phyloP scores from a whole-genome alignment of 2,113 vertebrate species.

The Oncorhynchus masou region DNA sequence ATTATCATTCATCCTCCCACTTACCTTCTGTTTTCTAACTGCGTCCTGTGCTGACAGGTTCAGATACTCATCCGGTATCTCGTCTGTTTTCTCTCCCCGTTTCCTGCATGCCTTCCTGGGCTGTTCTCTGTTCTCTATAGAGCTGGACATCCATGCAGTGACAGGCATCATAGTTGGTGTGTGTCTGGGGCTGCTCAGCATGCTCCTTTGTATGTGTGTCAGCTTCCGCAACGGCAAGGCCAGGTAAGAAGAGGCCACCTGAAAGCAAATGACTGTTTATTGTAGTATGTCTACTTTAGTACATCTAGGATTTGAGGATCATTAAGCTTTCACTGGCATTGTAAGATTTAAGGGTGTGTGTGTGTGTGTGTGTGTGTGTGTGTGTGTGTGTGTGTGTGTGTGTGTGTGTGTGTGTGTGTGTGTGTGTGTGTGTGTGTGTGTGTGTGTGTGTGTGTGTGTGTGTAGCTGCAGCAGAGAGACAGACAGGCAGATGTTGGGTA shows the following conservation, averaged over 20 bases:
- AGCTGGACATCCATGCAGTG: conserved; percentile 92
- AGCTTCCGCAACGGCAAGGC: conserved; percentile 87
- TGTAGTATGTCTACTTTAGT: too few species aligned
- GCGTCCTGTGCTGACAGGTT: too few species aligned
- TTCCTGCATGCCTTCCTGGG: too few species aligned
- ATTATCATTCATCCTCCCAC: too few species aligned
- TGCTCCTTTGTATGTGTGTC: conserved; percentile 93
- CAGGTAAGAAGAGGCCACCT: conserved; percentile 68
- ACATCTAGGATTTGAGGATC: too few species aligned
- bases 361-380: too few species aligned
- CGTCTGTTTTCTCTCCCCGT: conserved; percentile 1
- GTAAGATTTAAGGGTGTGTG: too few species aligned
- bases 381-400: too few species aligned
- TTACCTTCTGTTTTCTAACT: too few species aligned
- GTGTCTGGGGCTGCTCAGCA: conserved; percentile 91
- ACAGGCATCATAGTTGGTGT: conserved; percentile 94
- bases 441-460: conserved; percentile 7
- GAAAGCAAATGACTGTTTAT: not conserved
- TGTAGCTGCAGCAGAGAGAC: not conserved
- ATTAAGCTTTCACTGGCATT: too few species aligned
- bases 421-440: too few species aligned
- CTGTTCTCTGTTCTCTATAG: conserved; percentile 9
- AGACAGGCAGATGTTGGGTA: not conserved
- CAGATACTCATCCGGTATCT: not conserved
- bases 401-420: too few species aligned